Percentiles rank a stretch among this genome's conserved stretches.
These are phyloP conservation scores for Minunthozetes semirufus DNA, from an alignment of 2,888 invertebrate genomes.

Conservation along the genomic window DNA sequence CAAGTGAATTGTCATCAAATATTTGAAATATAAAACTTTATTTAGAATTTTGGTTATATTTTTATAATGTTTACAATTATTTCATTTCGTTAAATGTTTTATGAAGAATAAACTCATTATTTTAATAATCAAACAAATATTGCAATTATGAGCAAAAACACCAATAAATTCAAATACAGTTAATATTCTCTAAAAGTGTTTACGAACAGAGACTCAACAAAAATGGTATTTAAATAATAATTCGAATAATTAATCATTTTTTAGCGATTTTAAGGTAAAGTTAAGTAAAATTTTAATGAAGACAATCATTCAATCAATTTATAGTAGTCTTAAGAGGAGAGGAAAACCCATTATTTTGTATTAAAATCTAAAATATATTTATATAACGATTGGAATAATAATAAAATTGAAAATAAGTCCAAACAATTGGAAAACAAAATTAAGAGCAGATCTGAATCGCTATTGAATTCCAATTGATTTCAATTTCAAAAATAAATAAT, in stretches of 20 bases:
- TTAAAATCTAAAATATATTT: not conserved
- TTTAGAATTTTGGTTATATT: not conserved
- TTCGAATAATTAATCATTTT: not conserved
- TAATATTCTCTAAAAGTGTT: slow-evolving; percentile 1
- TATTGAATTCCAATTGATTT: too few relatives aligned
- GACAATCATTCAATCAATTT: not conserved
- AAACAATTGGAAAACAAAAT: too few relatives aligned
- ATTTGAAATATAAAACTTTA: slow-evolving; percentile 17
- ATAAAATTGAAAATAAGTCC: not conserved
- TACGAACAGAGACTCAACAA: not conserved
- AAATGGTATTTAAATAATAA: not conserved
- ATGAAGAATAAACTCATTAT: slow-evolving; percentile 17
- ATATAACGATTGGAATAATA: not conserved
- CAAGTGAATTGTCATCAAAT: not conserved
- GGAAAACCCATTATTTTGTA: not conserved
- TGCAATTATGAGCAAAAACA: slow-evolving; percentile 11
- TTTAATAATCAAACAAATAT: slow-evolving; percentile 17
- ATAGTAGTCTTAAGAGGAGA: too few relatives aligned
- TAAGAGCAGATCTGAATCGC: too few relatives aligned
- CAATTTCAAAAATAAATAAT: too few relatives aligned
- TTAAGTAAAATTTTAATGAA: not conserved
- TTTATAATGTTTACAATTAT: not conserved
- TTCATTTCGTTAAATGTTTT: not conserved
- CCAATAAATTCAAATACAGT: slow-evolving; percentile 17
- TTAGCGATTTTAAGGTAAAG: not conserved